phyloP scores from a whole-genome alignment of 2,797 vertebrate genomes.

The Columba guinea region DNA sequence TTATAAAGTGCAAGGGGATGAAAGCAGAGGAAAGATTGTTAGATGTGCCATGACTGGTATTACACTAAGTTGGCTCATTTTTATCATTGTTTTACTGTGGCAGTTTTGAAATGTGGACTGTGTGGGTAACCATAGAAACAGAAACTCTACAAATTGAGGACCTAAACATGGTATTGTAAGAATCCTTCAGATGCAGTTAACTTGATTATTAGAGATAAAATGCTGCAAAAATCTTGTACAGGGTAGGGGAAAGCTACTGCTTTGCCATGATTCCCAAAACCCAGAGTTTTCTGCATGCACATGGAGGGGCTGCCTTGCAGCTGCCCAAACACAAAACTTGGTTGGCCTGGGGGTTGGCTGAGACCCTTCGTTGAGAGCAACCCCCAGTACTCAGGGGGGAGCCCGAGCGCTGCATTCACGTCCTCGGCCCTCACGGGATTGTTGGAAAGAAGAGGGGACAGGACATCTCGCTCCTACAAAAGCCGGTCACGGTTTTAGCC shows the following conservation, averaged over 20 bases:
- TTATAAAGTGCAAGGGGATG: not conserved
- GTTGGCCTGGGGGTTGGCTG: not conserved
- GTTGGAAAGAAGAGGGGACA: not conserved
- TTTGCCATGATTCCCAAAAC: not conserved
- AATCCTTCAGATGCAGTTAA: not conserved
- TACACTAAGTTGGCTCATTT: conserved; percentile 55
- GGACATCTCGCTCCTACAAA: not conserved
- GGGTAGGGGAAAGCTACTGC: not conserved
- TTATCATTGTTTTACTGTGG: conserved; percentile 59
- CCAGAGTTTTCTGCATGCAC: fast-evolving
- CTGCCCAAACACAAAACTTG: fast-evolving
- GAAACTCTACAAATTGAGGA: conserved; percentile 55
- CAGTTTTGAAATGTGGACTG: conserved; percentile 53
- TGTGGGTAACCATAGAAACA: conserved; percentile 76
- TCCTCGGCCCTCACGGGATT: not conserved
- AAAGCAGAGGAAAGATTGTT: not conserved
- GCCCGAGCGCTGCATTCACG: not conserved
- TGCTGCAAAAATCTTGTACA: not conserved
- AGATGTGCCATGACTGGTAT: not conserved
- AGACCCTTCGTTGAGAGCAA: fast-evolving
- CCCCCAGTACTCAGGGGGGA: fast-evolving
- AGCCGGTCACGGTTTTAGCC: not conserved
- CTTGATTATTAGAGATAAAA: conserved; percentile 31
- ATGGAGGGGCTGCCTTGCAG: not conserved
- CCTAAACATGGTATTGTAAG: not conserved